Conservation (phyloP, 2,888 invertebrate species). For the Anarsia innoxiella region DNA sequence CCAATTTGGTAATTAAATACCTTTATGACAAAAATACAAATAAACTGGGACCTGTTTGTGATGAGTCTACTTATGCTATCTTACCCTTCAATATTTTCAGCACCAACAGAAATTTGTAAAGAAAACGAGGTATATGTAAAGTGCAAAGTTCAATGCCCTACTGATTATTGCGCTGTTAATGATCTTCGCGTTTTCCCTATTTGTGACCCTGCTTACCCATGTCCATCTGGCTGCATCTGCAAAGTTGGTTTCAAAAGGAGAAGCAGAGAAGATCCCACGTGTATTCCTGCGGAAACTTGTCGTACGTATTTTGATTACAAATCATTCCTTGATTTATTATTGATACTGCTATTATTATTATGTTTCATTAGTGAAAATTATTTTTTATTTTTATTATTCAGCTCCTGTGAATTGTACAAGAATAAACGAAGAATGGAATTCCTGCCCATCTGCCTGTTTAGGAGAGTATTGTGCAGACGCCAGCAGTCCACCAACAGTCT, state of each 20-base stretch:
- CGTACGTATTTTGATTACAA: constrained; percentile 31
- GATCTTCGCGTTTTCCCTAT: constrained; percentile 20
- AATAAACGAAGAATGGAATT: constrained; percentile 29
- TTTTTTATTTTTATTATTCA: constrained; percentile 19
- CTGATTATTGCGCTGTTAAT: constrained; percentile 30
- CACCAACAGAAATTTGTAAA: neutral
- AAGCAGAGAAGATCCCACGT: constrained; percentile 24
- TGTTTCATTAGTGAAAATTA: constrained; percentile 12
- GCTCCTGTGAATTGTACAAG: constrained; percentile 34
- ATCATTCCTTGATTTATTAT: too few relatives aligned
- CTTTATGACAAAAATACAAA: too few relatives aligned
- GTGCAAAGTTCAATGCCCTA: constrained; percentile 24
- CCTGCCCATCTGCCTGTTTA: constrained; percentile 30
- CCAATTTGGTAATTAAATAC: too few relatives aligned
- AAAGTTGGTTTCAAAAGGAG: constrained; percentile 24
- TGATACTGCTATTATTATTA: too few relatives aligned
- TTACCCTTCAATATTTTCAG: neutral
- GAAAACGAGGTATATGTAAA: constrained; percentile 1
- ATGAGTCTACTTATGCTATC: too few relatives aligned
- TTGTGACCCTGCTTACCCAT: constrained; percentile 26
- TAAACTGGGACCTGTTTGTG: too few relatives aligned
- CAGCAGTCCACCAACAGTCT: constrained; percentile 20
- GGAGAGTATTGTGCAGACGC: constrained; percentile 31
- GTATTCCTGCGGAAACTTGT: constrained; percentile 28
- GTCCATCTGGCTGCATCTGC: constrained; percentile 34